These are phyloP conservation scores for Gadopsis marmoratus DNA, from an alignment of 2,797 vertebrate genomes.

Conservation along the genomic window DNA sequence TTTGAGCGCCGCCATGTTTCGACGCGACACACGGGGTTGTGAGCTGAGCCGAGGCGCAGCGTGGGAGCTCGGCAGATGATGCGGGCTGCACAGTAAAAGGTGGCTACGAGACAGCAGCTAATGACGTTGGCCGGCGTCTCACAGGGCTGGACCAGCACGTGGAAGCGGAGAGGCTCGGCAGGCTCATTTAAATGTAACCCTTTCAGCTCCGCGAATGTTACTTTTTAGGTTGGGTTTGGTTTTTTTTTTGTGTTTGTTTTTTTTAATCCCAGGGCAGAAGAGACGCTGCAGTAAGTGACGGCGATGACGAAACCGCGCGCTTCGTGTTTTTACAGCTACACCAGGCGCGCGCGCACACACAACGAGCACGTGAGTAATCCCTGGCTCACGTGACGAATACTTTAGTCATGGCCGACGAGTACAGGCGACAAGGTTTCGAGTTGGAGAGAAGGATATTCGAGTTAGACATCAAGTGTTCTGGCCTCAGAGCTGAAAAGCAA, in stretches of 20 bases:
- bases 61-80: slow-evolving; percentile 19
- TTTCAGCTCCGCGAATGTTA: slow-evolving; percentile 31
- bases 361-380: slow-evolving; percentile 77
- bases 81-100: neutral
- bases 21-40: slow-evolving; percentile 30
- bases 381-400: slow-evolving; percentile 81
- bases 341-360: neutral
- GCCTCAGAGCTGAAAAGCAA: slow-evolving; percentile 86
- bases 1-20: slow-evolving; percentile 84
- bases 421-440: slow-evolving; percentile 88
- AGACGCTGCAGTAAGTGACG: neutral
- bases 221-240: too few species aligned
- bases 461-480: slow-evolving; percentile 86
- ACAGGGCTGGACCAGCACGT: slow-evolving; percentile 30
- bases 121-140: slow-evolving; percentile 48
- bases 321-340: neutral
- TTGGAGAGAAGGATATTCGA: slow-evolving; percentile 89
- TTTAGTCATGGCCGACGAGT: slow-evolving; percentile 89
- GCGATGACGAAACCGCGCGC: fast-evolving
- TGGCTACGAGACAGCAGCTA: neutral
- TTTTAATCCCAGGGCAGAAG: neutral
- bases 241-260: too few species aligned
- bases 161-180: slow-evolving; percentile 60
- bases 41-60: slow-evolving; percentile 23
- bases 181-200: slow-evolving; percentile 74